phyloP scores from a whole-genome alignment of 2,888 invertebrate genomes.

The Dasypolia templi region DNA sequence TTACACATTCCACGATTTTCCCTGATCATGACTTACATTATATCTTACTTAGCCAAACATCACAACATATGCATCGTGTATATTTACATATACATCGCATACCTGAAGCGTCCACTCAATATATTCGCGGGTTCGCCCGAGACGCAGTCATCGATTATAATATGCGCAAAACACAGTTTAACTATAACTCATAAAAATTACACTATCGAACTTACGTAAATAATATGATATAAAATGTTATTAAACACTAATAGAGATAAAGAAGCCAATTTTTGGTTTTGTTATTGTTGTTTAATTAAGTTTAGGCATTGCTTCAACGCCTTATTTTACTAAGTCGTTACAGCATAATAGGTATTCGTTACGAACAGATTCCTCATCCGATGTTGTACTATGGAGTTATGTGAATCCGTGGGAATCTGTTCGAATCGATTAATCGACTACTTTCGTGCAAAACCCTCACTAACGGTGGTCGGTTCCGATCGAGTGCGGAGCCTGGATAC shows the following conservation, averaged over 20 bases:
- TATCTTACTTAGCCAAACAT: constrained; percentile 87
- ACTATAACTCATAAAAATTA: constrained; percentile 76
- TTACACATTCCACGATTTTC: constrained; percentile 73
- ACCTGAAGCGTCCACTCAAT: constrained; percentile 44
- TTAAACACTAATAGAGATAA: constrained; percentile 83
- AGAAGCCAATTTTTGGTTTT: constrained; percentile 89
- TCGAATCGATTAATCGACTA: constrained; percentile 52
- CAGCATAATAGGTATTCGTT: constrained; percentile 61
- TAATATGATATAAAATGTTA: constrained; percentile 87
- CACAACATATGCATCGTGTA: constrained; percentile 81
- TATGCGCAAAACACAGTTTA: constrained; percentile 66
- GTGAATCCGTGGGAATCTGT: constrained; percentile 38
- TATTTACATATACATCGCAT: constrained; percentile 66
- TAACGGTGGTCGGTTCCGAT: constrained; percentile 45
- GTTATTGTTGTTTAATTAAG: constrained; percentile 77
- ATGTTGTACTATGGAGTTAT: constrained; percentile 55
- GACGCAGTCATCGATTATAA: constrained; percentile 56
- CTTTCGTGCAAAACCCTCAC: constrained; percentile 55
- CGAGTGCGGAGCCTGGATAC: constrained; percentile 62
- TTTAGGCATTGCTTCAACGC: constrained; percentile 79
- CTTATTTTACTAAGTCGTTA: constrained; percentile 72
- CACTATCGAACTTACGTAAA: constrained; percentile 78
- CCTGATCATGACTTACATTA: constrained; percentile 85
- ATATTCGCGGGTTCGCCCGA: constrained; percentile 32
- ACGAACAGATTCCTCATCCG: constrained; percentile 62